phyloP scores from a whole-genome alignment of 2,797 vertebrate species.

The Acanthis flammea region DNA sequence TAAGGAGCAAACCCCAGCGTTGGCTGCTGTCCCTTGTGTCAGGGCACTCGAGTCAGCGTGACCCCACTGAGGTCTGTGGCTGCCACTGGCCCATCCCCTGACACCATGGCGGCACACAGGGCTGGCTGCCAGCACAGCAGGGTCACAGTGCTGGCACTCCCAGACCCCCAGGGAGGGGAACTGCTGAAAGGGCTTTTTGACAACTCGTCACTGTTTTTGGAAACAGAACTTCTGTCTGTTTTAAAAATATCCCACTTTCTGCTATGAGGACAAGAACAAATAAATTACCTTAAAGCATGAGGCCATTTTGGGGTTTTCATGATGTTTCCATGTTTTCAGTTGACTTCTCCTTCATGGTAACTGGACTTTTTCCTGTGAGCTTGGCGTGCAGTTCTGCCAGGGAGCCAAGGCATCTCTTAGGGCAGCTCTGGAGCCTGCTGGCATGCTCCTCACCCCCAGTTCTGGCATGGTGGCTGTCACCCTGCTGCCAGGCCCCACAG shows the following conservation, averaged over 20 bases:
- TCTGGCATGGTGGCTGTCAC: not conserved
- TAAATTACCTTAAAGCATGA: fast-evolving
- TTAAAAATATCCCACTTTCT: not conserved
- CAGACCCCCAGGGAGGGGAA: not conserved
- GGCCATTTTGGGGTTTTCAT: not conserved
- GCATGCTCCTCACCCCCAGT: not conserved
- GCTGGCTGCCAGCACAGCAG: not conserved
- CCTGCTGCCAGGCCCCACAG: not conserved
- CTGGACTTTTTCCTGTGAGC: not conserved
- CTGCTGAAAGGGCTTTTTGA: not conserved
- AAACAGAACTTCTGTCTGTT: not conserved
- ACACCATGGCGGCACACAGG: not conserved
- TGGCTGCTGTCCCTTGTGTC: fast-evolving
- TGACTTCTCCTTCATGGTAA: not conserved
- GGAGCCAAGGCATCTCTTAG: not conserved
- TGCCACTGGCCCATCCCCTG: not conserved
- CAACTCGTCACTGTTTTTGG: not conserved
- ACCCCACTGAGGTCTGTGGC: not conserved
- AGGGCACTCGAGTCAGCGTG: not conserved
- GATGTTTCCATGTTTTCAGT: not conserved
- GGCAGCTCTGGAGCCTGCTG: not conserved
- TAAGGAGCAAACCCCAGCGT: not conserved
- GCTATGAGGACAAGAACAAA: not conserved
- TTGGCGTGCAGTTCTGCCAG: fast-evolving
- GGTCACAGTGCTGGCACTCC: not conserved